Evolutionary conservation across 2,113 vertebrate species (phyloP).

Genomic region (Silurus glanis): DNA sequence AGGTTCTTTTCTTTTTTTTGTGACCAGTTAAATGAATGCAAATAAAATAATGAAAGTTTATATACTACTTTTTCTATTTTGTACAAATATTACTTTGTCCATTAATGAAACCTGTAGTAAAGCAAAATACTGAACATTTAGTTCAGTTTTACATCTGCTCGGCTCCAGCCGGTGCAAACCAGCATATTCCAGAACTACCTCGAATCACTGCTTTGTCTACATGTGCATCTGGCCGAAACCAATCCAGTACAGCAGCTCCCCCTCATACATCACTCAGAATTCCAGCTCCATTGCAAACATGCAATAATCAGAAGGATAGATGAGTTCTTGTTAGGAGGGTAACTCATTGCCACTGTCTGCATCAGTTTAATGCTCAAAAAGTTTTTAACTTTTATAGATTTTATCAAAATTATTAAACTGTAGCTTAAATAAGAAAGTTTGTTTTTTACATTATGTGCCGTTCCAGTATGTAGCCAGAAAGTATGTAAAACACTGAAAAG

Average conservation of each 20-base stretch:
- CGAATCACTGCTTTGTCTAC: background rate
- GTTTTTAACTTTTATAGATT: too few species aligned
- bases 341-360: too few species aligned
- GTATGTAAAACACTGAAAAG: too few species aligned
- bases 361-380: too few species aligned
- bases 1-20: background rate
- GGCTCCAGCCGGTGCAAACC: constrained; percentile 21
- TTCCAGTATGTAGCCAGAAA: too few species aligned
- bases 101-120: background rate
- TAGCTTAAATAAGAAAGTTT: too few species aligned
- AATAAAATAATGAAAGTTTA: too few species aligned
- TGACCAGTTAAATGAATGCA: background rate
- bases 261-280: constrained; percentile 8
- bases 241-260: constrained; percentile 14
- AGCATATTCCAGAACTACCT: constrained; percentile 17
- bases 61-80: too few species aligned
- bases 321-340: too few species aligned
- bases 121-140: background rate
- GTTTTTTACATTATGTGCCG: too few species aligned
- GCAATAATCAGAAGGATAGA: too few species aligned
- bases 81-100: background rate
- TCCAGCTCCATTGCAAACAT: background rate
- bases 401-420: too few species aligned
- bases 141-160: constrained; percentile 16
- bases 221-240: constrained; percentile 24